phyloP scores from a whole-genome alignment of 2,888 invertebrate species.

The Ectemnius lituratus region DNA sequence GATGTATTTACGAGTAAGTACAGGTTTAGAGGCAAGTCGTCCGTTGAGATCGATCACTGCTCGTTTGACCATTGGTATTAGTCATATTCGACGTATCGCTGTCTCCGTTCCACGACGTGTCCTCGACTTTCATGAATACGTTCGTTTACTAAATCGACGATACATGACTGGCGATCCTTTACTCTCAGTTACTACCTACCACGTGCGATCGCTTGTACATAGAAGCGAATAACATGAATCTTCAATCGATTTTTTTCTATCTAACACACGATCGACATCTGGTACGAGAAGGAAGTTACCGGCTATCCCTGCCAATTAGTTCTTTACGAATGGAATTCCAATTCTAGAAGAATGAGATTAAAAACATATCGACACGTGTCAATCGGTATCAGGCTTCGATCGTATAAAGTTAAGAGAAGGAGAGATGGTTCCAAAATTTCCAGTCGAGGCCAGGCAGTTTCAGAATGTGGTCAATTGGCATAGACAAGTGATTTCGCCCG shows the following conservation, averaged over 20 bases:
- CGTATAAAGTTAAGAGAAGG: too few relatives aligned
- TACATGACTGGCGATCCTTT: background rate
- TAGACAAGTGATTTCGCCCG: slow-evolving; percentile 14
- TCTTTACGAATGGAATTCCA: too few relatives aligned
- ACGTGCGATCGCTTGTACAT: too few relatives aligned
- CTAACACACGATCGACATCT: background rate
- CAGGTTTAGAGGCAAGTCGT: slow-evolving; percentile 2
- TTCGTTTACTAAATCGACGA: background rate
- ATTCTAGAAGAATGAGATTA: too few relatives aligned
- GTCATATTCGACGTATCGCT: slow-evolving; percentile 14
- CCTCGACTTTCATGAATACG: background rate
- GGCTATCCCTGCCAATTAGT: background rate
- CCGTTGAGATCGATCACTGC: slow-evolving; percentile 37
- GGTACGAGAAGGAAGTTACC: background rate
- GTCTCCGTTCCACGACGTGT: slow-evolving; percentile 9
- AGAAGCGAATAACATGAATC: too few relatives aligned
- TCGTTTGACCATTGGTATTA: slow-evolving; percentile 25
- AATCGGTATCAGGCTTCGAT: too few relatives aligned
- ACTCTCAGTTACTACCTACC: too few relatives aligned
- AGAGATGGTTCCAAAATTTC: background rate
- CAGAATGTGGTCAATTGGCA: too few relatives aligned
- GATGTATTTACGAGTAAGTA: slow-evolving; percentile 27
- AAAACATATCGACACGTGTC: too few relatives aligned
- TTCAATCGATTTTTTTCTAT: too few relatives aligned
- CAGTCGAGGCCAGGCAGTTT: background rate